Conservation (phyloP, 2,888 invertebrate genomes). For the Syrista parreyssii region DNA sequence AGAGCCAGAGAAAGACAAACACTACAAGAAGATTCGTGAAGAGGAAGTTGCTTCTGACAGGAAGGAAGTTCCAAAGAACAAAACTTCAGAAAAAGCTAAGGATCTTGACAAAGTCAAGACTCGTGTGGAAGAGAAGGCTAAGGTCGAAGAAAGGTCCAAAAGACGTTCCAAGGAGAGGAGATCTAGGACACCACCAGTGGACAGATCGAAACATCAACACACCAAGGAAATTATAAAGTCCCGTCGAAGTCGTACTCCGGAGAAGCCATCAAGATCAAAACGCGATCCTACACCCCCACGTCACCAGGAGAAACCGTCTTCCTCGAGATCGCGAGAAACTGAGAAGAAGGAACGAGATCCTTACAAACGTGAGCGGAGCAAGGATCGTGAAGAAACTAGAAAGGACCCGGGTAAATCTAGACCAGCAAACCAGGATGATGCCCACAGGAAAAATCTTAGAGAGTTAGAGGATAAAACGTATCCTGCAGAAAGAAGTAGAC, state of each 20-base stretch:
- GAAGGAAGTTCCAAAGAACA: constrained; percentile 39
- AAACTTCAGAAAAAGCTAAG: constrained; percentile 48
- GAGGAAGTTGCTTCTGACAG: constrained; percentile 28
- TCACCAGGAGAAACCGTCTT: constrained; percentile 47
- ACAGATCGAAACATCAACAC: constrained; percentile 54
- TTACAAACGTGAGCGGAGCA: constrained; percentile 56
- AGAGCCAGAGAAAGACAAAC: constrained; percentile 50
- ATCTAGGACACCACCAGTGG: constrained; percentile 57
- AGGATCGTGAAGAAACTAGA: constrained; percentile 54
- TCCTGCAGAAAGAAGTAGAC: constrained; percentile 72
- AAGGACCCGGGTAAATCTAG: constrained; percentile 48
- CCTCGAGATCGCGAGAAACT: constrained; percentile 43
- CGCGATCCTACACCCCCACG: constrained; percentile 48
- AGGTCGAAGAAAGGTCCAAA: constrained; percentile 54
- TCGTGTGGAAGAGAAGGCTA: constrained; percentile 48
- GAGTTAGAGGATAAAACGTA: constrained; percentile 57
- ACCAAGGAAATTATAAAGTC: constrained; percentile 48
- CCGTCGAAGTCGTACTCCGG: constrained; percentile 58
- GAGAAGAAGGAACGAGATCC: constrained; percentile 58
- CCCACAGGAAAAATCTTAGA: constrained; percentile 61
- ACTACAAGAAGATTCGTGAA: constrained; percentile 46
- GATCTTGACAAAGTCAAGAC: constrained; percentile 52
- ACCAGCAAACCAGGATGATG: constrained; percentile 56
- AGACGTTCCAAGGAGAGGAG: constrained; percentile 56
- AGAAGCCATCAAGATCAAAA: constrained; percentile 51